Conservation (phyloP, 2,888 invertebrate genomes). For the Ariolimax columbianus region DNA sequence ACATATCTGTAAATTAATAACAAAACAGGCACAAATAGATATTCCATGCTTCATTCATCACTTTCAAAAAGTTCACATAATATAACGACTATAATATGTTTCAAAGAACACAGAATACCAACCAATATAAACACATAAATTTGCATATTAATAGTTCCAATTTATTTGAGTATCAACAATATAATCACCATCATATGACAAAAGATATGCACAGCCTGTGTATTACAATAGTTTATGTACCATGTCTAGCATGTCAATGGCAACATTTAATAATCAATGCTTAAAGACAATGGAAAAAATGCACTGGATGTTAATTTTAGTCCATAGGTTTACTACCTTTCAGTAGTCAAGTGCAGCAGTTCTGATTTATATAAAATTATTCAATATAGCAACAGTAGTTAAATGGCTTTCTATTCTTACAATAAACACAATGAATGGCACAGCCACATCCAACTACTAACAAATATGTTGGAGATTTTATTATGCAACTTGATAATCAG, state of each 20-base stretch:
- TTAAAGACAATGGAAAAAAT: neutral
- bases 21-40: too few relatives aligned
- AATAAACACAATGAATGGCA: neutral
- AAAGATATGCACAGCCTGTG: slow-evolving; percentile 31
- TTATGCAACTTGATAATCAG: neutral
- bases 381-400: neutral
- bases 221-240: neutral
- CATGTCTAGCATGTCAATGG: neutral
- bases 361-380: neutral
- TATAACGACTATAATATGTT: too few relatives aligned
- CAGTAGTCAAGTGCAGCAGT: neutral
- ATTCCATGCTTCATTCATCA: too few relatives aligned
- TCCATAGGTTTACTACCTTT: neutral
- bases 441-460: neutral
- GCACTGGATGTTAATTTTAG: neutral
- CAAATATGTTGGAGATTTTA: neutral
- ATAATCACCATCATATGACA: slow-evolving; percentile 23
- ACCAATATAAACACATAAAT: neutral
- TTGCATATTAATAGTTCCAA: neutral
- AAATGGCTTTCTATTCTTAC: neutral
- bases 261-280: neutral
- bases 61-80: too few relatives aligned
- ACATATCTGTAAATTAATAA: too few relatives aligned
- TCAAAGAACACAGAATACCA: neutral
- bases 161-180: slow-evolving; percentile 22